Evolutionary conservation across 2,888 invertebrate genomes (phyloP), one percentile per base, ranked within the genome.

Genomic region (Rhagonycha lutea): DNA sequence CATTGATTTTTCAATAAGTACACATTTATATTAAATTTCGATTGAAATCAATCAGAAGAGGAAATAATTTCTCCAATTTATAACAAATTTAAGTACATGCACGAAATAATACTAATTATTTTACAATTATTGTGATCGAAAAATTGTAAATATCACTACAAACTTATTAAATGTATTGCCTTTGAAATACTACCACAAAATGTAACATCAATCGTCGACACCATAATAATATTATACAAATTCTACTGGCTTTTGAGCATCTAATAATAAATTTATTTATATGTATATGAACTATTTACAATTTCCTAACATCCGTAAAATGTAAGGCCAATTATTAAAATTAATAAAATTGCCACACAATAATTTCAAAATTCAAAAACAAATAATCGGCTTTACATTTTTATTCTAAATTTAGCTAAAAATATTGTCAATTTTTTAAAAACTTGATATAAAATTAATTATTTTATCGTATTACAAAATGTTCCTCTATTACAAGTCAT

Each of bases 361-460:
- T 32, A 4, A 32, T 4, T n/a, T 68, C 11, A 5, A 68, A 68
- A 68, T 29, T 28, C 7, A 10, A 1, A 18, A 62, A 24, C 10
- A 72, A 67, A 47, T 65, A 75, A 75, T 65, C 72, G 69, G 70
- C 75, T 72, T 69, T 73, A 73, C 28, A 69, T 69, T 62, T 68
- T 71, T 61, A 76, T 47, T 75, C 47, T 72, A 76, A 69, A 72
- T 69, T 69, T 76, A 72, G 69, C 69, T 72, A 72, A 68, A 76
- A 76, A 76, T 76, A 76, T 76, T 76, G 75, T 76, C 75, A 69
- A 72, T 72, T 71, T 76, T 75, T 72, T 61, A 69, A 73, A 69
- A 69, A 26, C 12, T 72, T 65, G 61, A 69, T 73, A 69, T 47
- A 68, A 73, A 69, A 73, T 69, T 67, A 69, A 73, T 14, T 69